phyloP scores from a whole-genome alignment of 2,113 vertebrate genomes.

The Mohoua ochrocephala region DNA sequence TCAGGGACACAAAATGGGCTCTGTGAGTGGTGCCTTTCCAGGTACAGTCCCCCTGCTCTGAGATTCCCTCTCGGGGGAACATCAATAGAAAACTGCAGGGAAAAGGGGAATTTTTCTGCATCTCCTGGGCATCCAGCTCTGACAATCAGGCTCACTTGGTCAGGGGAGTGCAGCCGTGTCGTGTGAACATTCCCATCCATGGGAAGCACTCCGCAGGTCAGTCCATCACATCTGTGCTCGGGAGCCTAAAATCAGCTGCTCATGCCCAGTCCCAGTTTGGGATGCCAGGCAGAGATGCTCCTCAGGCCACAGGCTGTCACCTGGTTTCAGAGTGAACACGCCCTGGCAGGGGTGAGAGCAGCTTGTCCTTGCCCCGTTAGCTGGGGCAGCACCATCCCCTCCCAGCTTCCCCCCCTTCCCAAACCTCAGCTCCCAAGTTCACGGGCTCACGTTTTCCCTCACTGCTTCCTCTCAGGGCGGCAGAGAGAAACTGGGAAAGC shows the following conservation, averaged over 20 bases:
- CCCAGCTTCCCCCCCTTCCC: not conserved
- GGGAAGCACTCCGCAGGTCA: not conserved
- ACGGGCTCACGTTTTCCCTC: fast-evolving
- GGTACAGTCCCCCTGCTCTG: not conserved
- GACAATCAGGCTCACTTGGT: not conserved
- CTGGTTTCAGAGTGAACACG: not conserved
- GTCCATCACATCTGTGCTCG: fast-evolving
- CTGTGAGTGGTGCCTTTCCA: no score
- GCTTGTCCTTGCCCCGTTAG: not conserved
- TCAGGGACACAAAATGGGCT: not conserved
- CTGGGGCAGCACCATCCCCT: not conserved
- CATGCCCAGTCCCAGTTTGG: not conserved
- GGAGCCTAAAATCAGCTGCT: not conserved
- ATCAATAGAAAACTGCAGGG: not conserved
- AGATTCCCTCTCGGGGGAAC: not conserved
- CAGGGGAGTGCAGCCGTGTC: not conserved
- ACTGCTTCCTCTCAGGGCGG: fast-evolving
- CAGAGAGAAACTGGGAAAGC: not conserved
- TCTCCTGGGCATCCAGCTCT: not conserved
- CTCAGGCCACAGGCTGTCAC: not conserved
- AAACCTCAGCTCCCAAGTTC: not conserved
- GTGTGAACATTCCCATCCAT: not conserved
- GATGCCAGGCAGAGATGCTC: not conserved
- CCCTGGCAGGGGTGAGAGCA: fast-evolving
- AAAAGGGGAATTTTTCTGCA: not conserved